phyloP scores from a whole-genome alignment of 2,113 vertebrate species.

The Heterocephalus glaber region DNA sequence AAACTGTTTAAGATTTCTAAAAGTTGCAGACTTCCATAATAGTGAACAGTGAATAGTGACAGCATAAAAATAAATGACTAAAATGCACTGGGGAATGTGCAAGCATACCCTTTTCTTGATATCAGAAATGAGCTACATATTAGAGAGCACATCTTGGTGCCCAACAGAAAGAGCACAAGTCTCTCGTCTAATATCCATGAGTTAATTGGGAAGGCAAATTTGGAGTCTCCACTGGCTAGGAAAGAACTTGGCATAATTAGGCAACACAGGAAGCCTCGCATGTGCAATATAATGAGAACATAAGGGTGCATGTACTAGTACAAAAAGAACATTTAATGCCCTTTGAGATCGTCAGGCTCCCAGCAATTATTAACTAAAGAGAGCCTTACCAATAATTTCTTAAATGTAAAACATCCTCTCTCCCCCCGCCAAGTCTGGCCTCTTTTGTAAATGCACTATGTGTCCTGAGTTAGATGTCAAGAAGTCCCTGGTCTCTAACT shows the following conservation, averaged over 20 bases:
- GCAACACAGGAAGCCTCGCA: constrained; percentile 29
- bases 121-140: constrained; percentile 55
- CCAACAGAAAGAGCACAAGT: constrained; percentile 55
- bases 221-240: constrained; percentile 59
- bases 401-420: not conserved
- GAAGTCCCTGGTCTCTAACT: not conserved
- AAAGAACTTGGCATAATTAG: constrained; percentile 65
- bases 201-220: constrained; percentile 71
- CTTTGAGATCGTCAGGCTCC: not conserved
- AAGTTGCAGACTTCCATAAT: not conserved
- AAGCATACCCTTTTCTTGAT: not conserved
- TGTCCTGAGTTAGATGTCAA: not conserved
- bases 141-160: constrained; percentile 46
- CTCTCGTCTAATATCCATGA: constrained; percentile 71
- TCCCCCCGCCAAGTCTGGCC: not conserved
- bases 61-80: not conserved
- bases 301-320: not conserved
- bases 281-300: constrained; percentile 43
- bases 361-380: constrained; percentile 50
- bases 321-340: constrained; percentile 8
- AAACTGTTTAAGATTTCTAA: not conserved
- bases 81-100: not conserved
- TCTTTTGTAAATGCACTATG: not conserved
- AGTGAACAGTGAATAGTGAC: not conserved
- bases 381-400: not conserved